A percentile compares a stretch with the other conserved stretches of the same genome.
Evolutionary conservation across 2,888 invertebrate genomes (phyloP).

Genomic region (Drosophila nr. perissopoda): DNA sequence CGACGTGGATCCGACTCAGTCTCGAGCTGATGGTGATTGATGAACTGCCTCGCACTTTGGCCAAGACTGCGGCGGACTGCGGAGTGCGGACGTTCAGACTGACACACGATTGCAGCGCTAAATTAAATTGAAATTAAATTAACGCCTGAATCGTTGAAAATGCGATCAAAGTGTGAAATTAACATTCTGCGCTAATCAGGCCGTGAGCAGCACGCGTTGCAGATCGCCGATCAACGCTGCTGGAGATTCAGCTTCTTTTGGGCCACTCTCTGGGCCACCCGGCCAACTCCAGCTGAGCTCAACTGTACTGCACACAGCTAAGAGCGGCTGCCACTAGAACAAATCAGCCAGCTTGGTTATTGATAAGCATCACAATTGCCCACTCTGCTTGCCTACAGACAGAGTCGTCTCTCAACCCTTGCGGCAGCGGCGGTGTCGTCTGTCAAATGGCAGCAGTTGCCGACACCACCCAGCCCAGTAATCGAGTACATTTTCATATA

Average conservation of each 20-base stretch:
- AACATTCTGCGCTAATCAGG: constrained; percentile 81
- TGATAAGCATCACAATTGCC: constrained; percentile 66
- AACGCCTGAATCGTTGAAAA: constrained; percentile 73
- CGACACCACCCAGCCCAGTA: constrained; percentile 20
- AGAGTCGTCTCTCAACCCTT: constrained; percentile 22
- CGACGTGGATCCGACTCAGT: constrained; percentile 31
- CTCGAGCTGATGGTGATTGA: constrained; percentile 63
- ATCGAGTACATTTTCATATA: constrained; percentile 5
- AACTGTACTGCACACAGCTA: constrained; percentile 4
- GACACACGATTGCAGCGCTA: constrained; percentile 46
- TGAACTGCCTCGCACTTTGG: constrained; percentile 51
- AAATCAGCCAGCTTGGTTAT: constrained; percentile 44
- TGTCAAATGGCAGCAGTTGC: constrained; percentile 27
- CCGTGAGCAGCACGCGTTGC: constrained; percentile 62
- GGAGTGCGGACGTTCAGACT: background rate
- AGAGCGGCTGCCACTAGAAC: constrained; percentile 55
- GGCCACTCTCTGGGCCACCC: constrained; percentile 28
- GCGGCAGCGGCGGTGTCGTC: constrained; percentile 34
- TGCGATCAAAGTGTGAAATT: constrained; percentile 81
- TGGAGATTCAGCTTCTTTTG: constrained; percentile 14
- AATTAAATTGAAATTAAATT: constrained; percentile 81
- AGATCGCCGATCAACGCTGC: constrained; percentile 21
- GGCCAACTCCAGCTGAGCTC: constrained; percentile 19
- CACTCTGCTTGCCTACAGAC: constrained; percentile 27
- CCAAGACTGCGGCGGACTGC: constrained; percentile 8